These are phyloP conservation scores for Papilio polyxenes DNA, from an alignment of 1,140 invertebrate genomes.

Conservation along the genomic window DNA sequence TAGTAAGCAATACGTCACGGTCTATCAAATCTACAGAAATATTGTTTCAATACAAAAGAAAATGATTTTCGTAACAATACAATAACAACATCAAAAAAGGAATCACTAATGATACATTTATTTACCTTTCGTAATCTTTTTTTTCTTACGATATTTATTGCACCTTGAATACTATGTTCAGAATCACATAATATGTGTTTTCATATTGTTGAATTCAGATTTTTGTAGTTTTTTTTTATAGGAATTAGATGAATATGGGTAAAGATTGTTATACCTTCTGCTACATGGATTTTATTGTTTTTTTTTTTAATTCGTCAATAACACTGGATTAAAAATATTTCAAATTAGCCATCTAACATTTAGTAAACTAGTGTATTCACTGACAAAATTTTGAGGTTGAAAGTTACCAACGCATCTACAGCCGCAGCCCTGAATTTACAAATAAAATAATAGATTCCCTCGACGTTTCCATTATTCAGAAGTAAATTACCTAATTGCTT, in stretches of 20 bases:
- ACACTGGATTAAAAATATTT: too few species aligned
- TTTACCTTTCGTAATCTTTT: neutral
- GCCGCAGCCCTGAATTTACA: neutral
- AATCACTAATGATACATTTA: constrained; percentile 24
- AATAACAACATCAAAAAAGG: constrained; percentile 21
- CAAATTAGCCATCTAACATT: too few species aligned
- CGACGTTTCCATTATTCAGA: constrained; percentile 42
- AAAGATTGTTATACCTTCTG: neutral
- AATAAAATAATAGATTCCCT: neutral
- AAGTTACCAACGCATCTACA: neutral
- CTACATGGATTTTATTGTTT: too few species aligned
- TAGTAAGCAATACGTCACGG: constrained; percentile 54
- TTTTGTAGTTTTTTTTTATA: neutral
- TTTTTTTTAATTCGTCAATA: neutral
- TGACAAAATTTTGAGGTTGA: neutral
- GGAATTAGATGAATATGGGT: neutral
- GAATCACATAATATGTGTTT: neutral
- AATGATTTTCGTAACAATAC: constrained; percentile 5
- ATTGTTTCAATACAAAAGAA: constrained; percentile 32
- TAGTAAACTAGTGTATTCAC: neutral
- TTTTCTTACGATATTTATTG: neutral
- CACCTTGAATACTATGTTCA: neutral
- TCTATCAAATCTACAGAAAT: constrained; percentile 48
- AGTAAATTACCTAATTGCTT: constrained; percentile 72
- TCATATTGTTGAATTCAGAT: neutral